Conservation (phyloP, 2,797 vertebrate genomes). For the Stomatorhinus walkeri region DNA sequence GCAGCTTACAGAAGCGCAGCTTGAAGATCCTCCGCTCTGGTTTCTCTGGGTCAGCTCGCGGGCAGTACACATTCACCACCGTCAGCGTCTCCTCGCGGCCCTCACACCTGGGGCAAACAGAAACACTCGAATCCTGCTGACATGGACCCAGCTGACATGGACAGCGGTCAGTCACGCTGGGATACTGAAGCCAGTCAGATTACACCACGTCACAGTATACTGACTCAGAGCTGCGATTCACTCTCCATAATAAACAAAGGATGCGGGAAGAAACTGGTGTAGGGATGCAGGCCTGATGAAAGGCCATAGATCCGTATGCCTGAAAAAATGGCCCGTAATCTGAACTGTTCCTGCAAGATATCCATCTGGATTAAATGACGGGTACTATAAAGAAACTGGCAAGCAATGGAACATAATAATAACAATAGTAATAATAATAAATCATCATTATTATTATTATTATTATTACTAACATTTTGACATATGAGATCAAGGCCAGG, state of each 20-base stretch:
- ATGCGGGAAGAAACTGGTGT: neutral
- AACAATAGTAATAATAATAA: neutral
- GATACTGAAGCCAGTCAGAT: neutral
- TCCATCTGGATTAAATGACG: neutral
- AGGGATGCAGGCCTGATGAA: neutral
- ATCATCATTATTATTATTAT: too few relatives aligned
- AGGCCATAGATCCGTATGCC: neutral
- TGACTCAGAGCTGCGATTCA: neutral
- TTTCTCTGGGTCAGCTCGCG: slow-evolving; percentile 79
- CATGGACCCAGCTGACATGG: neutral
- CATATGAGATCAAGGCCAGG: neutral
- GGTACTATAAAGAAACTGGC: neutral
- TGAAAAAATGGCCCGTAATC: neutral
- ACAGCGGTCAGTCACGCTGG: neutral
- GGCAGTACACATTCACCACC: slow-evolving; percentile 83
- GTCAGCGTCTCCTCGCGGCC: slow-evolving; percentile 59
- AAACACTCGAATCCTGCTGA: neutral
- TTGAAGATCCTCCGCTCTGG: slow-evolving; percentile 75
- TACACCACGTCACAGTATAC: neutral
- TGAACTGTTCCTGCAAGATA: neutral
- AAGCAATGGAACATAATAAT: neutral
- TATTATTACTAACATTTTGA: neutral
- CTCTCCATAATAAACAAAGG: neutral
- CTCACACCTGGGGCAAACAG: slow-evolving; percentile 45
- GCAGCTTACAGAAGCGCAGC: slow-evolving; percentile 73